Evolutionary conservation across 2,888 invertebrate species (phyloP).

Genomic region (Zele albiditarsus): DNA sequence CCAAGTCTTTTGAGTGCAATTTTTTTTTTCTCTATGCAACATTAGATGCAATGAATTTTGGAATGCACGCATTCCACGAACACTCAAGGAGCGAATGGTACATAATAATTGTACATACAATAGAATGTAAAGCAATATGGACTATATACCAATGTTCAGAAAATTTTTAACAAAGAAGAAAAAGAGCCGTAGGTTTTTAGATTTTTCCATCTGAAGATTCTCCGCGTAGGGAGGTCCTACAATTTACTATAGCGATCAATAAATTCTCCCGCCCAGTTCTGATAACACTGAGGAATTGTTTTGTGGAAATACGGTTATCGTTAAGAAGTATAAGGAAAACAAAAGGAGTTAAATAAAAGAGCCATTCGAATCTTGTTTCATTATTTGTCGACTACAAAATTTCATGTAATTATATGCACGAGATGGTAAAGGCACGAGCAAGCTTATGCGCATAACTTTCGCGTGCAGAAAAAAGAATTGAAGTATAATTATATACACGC

Average conservation of each 20-base stretch:
- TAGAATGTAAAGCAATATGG: not conserved
- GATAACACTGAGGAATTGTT: not conserved
- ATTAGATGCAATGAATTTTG: not conserved
- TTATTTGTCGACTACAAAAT: conserved; percentile 25
- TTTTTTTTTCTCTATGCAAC: not conserved
- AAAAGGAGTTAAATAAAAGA: conserved; percentile 13
- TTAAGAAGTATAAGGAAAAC: not conserved
- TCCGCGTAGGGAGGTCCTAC: not conserved
- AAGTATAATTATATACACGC: conserved; percentile 44
- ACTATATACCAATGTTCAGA: not conserved
- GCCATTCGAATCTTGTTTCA: conserved; percentile 21
- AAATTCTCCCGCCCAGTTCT: not conserved
- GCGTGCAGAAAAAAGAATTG: conserved; percentile 25
- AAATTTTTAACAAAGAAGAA: not conserved
- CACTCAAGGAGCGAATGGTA: not conserved
- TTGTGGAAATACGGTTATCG: not conserved
- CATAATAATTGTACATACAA: not conserved
- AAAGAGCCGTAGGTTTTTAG: not conserved
- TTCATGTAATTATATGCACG: conserved; percentile 19
- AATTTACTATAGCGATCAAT: not conserved
- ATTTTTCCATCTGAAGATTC: not conserved
- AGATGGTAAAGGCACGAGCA: conserved; percentile 11
- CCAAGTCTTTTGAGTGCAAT: conserved; percentile 24
- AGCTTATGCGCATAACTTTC: conserved; percentile 1
- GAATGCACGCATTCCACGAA: not conserved